Evolutionary conservation across 2,888 invertebrate species (phyloP).

Genomic region (Eristalis arbustorum): DNA sequence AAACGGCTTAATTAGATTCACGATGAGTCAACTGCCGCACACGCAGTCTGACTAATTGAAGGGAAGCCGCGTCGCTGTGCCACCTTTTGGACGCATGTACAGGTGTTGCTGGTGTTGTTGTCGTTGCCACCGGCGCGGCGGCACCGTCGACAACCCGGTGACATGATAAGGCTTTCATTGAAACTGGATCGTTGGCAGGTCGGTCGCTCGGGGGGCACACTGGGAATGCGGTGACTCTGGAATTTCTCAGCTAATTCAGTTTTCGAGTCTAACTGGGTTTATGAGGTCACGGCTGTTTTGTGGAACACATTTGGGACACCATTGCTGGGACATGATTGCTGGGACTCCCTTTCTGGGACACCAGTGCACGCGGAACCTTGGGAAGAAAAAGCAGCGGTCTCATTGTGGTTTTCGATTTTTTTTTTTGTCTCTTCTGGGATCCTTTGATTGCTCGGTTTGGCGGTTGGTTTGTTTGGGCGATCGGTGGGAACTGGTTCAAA

Average conservation of each 20-base stretch:
- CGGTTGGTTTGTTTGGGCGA: neutral
- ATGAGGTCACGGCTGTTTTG: slow-evolving; percentile 53
- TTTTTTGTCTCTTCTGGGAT: neutral
- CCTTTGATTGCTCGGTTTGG: neutral
- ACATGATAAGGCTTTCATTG: slow-evolving; percentile 37
- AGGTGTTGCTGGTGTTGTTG: slow-evolving; percentile 49
- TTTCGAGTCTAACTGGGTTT: slow-evolving; percentile 47
- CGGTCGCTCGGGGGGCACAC: slow-evolving; percentile 6
- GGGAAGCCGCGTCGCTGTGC: slow-evolving; percentile 44
- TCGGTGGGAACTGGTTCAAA: neutral
- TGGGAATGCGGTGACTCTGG: slow-evolving; percentile 35
- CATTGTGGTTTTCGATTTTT: neutral
- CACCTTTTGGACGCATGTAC: slow-evolving; percentile 49
- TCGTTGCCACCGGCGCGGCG: neutral
- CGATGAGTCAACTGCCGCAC: slow-evolving; percentile 69
- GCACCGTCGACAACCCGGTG: slow-evolving; percentile 14
- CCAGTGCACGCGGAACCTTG: slow-evolving; percentile 12
- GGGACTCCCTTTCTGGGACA: slow-evolving; percentile 35
- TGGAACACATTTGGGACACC: slow-evolving; percentile 50
- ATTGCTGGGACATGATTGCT: slow-evolving; percentile 35
- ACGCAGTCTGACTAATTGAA: slow-evolving; percentile 69
- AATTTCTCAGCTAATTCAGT: slow-evolving; percentile 63
- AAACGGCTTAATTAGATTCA: slow-evolving; percentile 69
- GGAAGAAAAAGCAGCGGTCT: slow-evolving; percentile 3
- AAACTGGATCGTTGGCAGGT: slow-evolving; percentile 33